These are phyloP conservation scores for Antechinus stuartii DNA, from an alignment of 2,113 vertebrate species.

Conservation along the genomic window DNA sequence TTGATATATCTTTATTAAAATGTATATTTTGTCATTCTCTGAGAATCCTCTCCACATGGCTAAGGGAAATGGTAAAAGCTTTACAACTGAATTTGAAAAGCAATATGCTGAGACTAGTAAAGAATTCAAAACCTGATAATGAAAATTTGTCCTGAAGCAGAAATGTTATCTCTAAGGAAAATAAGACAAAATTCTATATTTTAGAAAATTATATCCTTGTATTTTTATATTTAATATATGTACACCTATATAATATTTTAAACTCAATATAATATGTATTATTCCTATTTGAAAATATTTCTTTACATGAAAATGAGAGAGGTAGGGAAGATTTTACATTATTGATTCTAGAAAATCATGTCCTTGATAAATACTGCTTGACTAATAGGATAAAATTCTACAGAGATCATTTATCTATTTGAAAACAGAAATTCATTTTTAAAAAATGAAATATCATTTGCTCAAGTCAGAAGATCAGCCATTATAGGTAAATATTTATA, in stretches of 20 bases:
- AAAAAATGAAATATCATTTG: background rate
- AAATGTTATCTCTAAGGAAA: constrained; percentile 48
- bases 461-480: background rate
- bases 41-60: constrained; percentile 40
- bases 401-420: background rate
- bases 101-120: constrained; percentile 57
- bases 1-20: constrained; percentile 78
- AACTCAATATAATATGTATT: background rate
- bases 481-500: background rate
- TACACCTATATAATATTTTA: too few relatives aligned
- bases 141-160: constrained; percentile 40
- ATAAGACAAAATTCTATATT: background rate
- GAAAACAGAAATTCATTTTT: constrained; percentile 26
- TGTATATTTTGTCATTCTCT: constrained; percentile 73
- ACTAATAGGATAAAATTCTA: background rate
- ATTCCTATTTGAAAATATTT: constrained; percentile 22
- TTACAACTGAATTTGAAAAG: constrained; percentile 50
- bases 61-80: constrained; percentile 43
- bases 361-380: background rate
- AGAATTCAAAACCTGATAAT: constrained; percentile 47
- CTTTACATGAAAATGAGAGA: background rate
- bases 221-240: background rate
- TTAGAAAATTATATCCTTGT: background rate
- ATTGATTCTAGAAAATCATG: constrained; percentile 21
- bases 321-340: background rate